Conservation (phyloP, 2,888 invertebrate species). For the Metacarcinus magister region DNA sequence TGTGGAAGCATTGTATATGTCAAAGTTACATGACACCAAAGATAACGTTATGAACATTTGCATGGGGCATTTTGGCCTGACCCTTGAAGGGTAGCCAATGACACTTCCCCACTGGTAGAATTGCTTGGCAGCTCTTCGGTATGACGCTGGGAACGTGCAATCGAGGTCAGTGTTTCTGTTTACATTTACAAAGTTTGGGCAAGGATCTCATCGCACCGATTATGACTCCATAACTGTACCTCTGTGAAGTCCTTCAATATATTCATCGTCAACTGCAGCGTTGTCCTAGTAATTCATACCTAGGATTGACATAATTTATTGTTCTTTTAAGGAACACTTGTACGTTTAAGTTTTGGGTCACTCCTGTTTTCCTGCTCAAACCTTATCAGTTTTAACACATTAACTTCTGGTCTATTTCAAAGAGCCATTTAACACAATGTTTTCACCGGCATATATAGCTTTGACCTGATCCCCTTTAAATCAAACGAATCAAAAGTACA, state of each 20-base stretch:
- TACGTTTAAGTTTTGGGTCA: not conserved
- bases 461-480: not conserved
- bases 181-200: conserved; percentile 47
- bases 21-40: not conserved
- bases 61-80: not conserved
- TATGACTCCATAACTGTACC: not conserved
- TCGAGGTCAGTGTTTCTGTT: conserved; percentile 33
- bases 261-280: not conserved
- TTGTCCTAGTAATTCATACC: not conserved
- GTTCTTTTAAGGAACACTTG: not conserved
- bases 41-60: not conserved
- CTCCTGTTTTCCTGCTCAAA: not conserved
- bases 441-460: not conserved
- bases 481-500: conserved; percentile 54
- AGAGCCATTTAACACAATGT: not conserved
- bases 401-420: not conserved
- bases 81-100: not conserved
- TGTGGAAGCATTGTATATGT: not conserved
- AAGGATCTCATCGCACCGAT: not conserved
- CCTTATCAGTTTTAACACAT: not conserved
- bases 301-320: not conserved
- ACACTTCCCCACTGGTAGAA: not conserved
- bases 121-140: conserved; percentile 2
- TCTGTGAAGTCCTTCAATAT: not conserved
- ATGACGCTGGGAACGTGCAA: not conserved